These are phyloP conservation scores for Chamaetylas fuelleborni DNA, from an alignment of 2,113 vertebrate genomes.

Conservation along the genomic window DNA sequence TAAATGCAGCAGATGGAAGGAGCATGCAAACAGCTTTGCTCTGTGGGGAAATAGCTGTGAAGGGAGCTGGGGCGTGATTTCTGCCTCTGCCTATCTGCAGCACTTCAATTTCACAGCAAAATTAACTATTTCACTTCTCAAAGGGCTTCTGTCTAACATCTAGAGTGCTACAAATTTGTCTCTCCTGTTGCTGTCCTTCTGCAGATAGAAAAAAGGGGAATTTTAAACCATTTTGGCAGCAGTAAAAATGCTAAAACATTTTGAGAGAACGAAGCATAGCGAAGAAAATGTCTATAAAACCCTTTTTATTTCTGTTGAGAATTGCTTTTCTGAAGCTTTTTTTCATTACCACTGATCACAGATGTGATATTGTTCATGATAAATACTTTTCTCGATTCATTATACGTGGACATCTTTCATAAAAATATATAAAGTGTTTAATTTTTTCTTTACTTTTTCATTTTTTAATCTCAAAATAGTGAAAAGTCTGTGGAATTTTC, in stretches of 20 bases:
- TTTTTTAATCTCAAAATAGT: background rate
- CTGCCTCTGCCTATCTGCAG: background rate
- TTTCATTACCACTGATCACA: background rate
- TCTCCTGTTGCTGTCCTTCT: background rate
- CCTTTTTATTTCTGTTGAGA: background rate
- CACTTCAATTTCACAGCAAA: background rate
- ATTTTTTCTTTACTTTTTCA: background rate
- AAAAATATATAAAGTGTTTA: background rate
- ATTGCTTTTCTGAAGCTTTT: background rate
- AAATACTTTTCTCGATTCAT: background rate
- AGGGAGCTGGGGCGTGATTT: background rate
- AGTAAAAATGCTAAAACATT: background rate
- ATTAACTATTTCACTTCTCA: background rate
- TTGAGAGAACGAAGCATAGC: background rate
- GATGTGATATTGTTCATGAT: background rate
- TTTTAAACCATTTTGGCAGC: background rate
- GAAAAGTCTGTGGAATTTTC: background rate
- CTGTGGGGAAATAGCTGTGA: background rate
- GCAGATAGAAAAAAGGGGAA: background rate
- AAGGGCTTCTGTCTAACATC: background rate
- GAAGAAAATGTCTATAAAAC: background rate
- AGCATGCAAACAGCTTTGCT: background rate
- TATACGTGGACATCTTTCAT: background rate
- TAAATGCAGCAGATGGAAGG: background rate
- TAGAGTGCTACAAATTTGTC: background rate